Percentiles rank a stretch among this genome's conserved stretches.
Evolutionary conservation across 2,113 vertebrate species (phyloP).

Genomic region (Sterrhoptilus dennistouni): DNA sequence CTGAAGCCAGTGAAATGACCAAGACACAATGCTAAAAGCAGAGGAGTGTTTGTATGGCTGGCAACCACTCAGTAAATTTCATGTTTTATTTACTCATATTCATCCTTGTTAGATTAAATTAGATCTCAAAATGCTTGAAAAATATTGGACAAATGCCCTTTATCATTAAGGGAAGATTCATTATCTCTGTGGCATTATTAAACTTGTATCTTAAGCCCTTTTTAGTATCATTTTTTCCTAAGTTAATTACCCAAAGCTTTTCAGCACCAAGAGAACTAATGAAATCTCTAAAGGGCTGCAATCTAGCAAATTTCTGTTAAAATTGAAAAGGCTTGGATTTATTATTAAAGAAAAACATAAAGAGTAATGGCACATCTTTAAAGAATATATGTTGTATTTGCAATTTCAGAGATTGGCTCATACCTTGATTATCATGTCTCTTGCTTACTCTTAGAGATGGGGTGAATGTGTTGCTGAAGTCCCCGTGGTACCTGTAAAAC

Average conservation of each 20-base stretch:
- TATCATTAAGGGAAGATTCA: conserved; percentile 3
- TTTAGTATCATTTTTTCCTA: not conserved
- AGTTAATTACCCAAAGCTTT: conserved; percentile 18
- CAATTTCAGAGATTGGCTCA: not conserved
- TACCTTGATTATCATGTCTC: not conserved
- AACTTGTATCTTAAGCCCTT: not conserved
- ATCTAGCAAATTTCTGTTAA: not conserved
- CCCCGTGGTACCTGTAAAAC: not conserved
- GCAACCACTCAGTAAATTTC: not conserved
- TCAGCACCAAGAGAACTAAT: not conserved
- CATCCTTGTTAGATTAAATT: conserved; percentile 10
- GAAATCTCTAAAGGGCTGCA: not conserved
- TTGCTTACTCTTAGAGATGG: not conserved
- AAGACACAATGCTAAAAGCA: not conserved
- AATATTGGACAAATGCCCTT: conserved; percentile 9
- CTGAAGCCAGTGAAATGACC: not conserved
- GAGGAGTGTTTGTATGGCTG: not conserved
- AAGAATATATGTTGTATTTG: not conserved
- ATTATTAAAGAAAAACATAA: not conserved
- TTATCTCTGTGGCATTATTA: conserved; percentile 9
- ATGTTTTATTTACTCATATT: conserved; percentile 5
- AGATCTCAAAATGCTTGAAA: not conserved
- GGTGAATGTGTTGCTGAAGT: not conserved
- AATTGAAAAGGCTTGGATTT: not conserved
- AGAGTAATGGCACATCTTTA: not conserved